Conservation (phyloP, 2,113 vertebrate species). For the Elachura formosa region DNA sequence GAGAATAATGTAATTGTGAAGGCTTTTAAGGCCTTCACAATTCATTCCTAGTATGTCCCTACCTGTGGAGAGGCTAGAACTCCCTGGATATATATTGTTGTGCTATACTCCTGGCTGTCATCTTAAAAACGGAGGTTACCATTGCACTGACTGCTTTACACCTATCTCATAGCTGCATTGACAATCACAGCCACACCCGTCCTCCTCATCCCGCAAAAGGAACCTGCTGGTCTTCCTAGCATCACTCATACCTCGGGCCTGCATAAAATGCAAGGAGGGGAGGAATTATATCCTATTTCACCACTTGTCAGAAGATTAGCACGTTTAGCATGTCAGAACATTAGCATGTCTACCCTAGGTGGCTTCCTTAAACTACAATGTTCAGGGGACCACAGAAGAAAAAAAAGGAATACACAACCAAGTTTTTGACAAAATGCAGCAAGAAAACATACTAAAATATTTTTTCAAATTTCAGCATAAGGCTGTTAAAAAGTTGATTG, state of each 20-base stretch:
- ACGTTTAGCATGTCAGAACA: background rate
- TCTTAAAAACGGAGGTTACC: background rate
- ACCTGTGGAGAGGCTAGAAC: background rate
- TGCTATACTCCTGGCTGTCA: background rate
- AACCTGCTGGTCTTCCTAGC: background rate
- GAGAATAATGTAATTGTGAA: background rate
- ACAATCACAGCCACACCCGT: background rate
- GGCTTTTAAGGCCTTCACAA: background rate
- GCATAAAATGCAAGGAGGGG: background rate
- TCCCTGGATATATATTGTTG: background rate
- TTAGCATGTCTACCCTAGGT: background rate
- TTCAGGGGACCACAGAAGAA: background rate
- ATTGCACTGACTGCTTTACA: background rate
- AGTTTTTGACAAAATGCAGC: background rate
- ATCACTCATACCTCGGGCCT: background rate
- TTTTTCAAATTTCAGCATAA: background rate
- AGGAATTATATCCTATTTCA: background rate
- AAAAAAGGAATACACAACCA: background rate
- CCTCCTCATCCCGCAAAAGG: background rate
- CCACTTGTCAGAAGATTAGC: background rate
- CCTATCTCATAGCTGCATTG: background rate
- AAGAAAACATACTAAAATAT: background rate
- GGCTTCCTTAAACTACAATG: background rate
- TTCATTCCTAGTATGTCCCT: background rate
- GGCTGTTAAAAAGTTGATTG: background rate